Conservation (phyloP, 1,140 invertebrate genomes). For the Teleopsis dalmanni region DNA sequence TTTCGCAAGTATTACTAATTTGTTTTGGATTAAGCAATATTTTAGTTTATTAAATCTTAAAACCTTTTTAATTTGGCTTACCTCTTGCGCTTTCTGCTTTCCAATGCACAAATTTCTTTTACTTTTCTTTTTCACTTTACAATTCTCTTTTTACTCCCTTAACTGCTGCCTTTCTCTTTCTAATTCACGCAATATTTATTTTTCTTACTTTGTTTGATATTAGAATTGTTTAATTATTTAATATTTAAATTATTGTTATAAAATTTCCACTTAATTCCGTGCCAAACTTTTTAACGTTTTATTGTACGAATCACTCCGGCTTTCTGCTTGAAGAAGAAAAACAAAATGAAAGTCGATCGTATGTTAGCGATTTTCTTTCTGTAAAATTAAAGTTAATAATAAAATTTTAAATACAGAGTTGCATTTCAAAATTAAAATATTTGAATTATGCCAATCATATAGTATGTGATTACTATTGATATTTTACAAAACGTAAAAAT, state of each 20-base stretch:
- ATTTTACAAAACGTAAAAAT: too few species aligned
- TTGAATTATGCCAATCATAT: too few species aligned
- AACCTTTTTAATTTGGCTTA: too few species aligned
- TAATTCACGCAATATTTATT: not conserved
- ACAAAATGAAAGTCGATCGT: conserved; percentile 14
- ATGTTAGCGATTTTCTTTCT: too few species aligned
- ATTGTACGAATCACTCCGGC: not conserved
- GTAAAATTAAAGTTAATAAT: too few species aligned
- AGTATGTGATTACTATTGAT: too few species aligned
- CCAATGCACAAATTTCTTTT: too few species aligned
- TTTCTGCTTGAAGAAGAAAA: conserved; percentile 12
- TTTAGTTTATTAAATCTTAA: not conserved
- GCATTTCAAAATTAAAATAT: too few species aligned
- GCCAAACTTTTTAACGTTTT: not conserved
- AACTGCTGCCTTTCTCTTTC: conserved; percentile 1
- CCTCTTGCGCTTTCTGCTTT: too few species aligned
- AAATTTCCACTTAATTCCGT: conserved; percentile 2
- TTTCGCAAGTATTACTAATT: not conserved
- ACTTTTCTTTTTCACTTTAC: conserved; percentile 1
- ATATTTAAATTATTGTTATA: not conserved
- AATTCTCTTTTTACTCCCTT: conserved; percentile 3
- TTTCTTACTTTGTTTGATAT: not conserved
- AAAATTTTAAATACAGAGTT: not conserved
- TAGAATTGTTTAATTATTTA: not conserved
- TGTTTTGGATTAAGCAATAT: not conserved